phyloP scores from a whole-genome alignment of 2,797 vertebrate species.

The Discoglossus pictus region DNA sequence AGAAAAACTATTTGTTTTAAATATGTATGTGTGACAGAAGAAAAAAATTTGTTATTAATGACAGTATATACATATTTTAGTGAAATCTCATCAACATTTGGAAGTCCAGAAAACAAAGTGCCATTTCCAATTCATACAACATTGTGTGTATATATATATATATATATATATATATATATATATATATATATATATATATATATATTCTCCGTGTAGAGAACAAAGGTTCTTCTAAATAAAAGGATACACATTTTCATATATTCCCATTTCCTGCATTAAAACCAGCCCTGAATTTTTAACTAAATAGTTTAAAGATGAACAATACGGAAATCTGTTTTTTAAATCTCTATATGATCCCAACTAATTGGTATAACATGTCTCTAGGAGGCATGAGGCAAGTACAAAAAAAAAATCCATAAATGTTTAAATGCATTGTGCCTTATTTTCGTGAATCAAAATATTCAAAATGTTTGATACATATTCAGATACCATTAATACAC shows the following conservation, averaged over 20 bases:
- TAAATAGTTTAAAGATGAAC: conserved; percentile 12
- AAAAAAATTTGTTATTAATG: conserved; percentile 17
- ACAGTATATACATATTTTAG: conserved; percentile 20
- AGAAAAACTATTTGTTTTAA: conserved; percentile 4
- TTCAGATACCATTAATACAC: no score
- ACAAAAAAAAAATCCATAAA: neutral
- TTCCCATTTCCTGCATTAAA: conserved; percentile 26
- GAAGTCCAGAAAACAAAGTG: conserved; percentile 44
- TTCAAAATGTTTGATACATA: no score
- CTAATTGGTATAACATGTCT: conserved; percentile 16
- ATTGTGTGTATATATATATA: no score
- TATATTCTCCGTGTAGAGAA: conserved; percentile 10
- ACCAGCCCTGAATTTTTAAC: conserved; percentile 27
- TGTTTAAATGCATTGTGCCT: no score
- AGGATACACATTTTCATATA: conserved; percentile 22
- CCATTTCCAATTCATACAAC: conserved; percentile 35
- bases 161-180: no score
- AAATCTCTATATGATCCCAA: conserved; percentile 11
- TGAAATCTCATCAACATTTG: conserved; percentile 33
- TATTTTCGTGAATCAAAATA: no score
- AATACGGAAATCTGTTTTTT: neutral
- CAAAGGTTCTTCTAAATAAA: conserved; percentile 8
- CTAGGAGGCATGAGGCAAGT: conserved; percentile 36
- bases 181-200: no score
- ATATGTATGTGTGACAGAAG: no score